Conservation (phyloP, 2,888 invertebrate species). For the Xanthorhoe designata region DNA sequence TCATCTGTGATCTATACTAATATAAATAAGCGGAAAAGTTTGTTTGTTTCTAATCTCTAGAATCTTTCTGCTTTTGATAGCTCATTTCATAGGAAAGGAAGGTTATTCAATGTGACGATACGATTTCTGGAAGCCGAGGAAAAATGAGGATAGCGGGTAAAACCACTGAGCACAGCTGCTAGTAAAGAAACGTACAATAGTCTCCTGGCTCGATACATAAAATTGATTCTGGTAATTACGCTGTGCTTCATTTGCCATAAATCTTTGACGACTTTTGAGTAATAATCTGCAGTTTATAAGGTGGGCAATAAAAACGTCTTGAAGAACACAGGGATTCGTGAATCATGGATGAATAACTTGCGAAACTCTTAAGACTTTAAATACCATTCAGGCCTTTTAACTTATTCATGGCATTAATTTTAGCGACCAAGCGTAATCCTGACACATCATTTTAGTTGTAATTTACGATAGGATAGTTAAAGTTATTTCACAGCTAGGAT, state of each 20-base stretch:
- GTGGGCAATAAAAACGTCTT: constrained; percentile 20
- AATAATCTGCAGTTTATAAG: constrained; percentile 22
- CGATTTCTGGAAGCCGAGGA: too few species aligned
- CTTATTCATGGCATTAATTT: not conserved
- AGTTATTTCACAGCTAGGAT: too few species aligned
- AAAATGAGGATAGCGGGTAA: too few species aligned
- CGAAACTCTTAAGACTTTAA: not conserved
- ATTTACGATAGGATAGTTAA: not conserved
- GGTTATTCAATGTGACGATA: too few species aligned
- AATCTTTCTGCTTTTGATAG: too few species aligned
- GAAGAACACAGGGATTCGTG: constrained; percentile 6
- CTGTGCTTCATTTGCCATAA: constrained; percentile 14
- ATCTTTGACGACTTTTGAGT: constrained; percentile 17
- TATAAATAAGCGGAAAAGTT: too few species aligned
- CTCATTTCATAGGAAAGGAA: too few species aligned
- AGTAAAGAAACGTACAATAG: too few species aligned
- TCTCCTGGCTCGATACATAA: too few species aligned
- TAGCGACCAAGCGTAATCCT: not conserved
- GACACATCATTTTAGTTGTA: not conserved
- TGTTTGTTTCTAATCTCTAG: too few species aligned
- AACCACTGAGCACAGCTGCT: too few species aligned
- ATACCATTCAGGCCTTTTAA: not conserved
- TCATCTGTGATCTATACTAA: too few species aligned
- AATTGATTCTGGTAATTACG: constrained; percentile 2
- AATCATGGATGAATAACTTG: constrained; percentile 17